phyloP scores from a whole-genome alignment of 2,888 invertebrate species.

The Mesodorylaimus sp. region DNA sequence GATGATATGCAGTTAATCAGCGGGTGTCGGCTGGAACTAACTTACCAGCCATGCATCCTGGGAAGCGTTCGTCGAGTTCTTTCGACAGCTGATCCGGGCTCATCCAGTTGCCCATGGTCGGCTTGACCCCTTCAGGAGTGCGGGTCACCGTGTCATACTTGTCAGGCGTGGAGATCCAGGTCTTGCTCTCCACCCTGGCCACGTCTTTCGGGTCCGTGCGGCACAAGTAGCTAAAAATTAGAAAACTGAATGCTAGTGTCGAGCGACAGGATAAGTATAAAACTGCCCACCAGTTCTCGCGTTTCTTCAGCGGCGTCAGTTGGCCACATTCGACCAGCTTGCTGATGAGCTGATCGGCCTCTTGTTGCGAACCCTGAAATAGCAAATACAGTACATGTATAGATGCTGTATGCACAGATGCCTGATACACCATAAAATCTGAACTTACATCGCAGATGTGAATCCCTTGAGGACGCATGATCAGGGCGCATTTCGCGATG shows the following conservation, averaged over 20 bases:
- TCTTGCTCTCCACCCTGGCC: conserved; percentile 84
- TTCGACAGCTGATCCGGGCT: conserved; percentile 58
- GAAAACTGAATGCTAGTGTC: too few species aligned
- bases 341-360: conserved; percentile 30
- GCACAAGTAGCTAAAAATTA: conserved; percentile 60
- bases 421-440: too few species aligned
- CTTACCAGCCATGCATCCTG: conserved; percentile 44
- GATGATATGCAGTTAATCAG: too few species aligned
- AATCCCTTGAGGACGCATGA: conserved; percentile 27
- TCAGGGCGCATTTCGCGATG: conserved; percentile 32
- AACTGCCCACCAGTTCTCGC: conserved; percentile 19
- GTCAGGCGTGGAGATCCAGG: conserved; percentile 71
- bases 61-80: conserved; percentile 61
- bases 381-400: too few species aligned
- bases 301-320: conserved; percentile 23
- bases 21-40: too few species aligned
- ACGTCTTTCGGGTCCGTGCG: conserved; percentile 90
- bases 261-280: too few species aligned
- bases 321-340: conserved; percentile 27
- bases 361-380: conserved; percentile 30
- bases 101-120: conserved; percentile 80
- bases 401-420: too few species aligned
- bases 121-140: conserved; percentile 55
- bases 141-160: conserved; percentile 63
- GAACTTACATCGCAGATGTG: conserved; percentile 23